phyloP scores from a whole-genome alignment of 2,113 vertebrate species.

The Montifringilla adamsi region DNA sequence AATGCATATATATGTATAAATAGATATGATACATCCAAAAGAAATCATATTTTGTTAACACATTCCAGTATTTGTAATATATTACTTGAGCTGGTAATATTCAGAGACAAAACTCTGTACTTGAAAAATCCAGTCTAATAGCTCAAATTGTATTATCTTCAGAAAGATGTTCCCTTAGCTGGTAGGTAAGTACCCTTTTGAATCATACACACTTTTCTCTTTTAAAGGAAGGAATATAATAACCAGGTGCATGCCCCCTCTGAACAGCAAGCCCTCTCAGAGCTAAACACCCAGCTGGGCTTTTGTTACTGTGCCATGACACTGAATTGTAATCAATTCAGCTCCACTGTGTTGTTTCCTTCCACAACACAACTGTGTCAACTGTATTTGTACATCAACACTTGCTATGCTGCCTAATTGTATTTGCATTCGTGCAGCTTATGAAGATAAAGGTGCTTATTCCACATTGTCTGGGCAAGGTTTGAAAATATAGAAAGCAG shows the following conservation, averaged over 20 bases:
- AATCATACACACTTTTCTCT: not conserved
- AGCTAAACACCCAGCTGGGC: not conserved
- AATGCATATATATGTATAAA: not conserved
- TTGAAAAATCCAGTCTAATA: not conserved
- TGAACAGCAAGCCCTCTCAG: not conserved
- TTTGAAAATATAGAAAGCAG: not conserved
- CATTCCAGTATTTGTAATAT: not conserved
- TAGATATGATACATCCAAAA: not conserved
- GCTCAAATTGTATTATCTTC: not conserved
- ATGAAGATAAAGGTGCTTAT: not conserved
- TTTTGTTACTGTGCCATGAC: not conserved
- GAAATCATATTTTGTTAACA: not conserved
- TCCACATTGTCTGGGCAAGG: not conserved
- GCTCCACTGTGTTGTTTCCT: not conserved
- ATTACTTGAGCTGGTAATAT: not conserved
- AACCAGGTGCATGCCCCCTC: not conserved
- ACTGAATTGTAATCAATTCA: conserved; percentile 1
- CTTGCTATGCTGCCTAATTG: not conserved
- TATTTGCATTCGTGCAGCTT: rapidly evolving
- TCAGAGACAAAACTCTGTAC: not conserved
- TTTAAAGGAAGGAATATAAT: not conserved
- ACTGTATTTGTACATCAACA: conserved; percentile 12
- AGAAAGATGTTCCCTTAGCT: not conserved
- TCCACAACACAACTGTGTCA: conserved; percentile 6
- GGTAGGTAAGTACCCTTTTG: not conserved